phyloP scores from a whole-genome alignment of 1,140 invertebrate genomes.

The Mizuhopecten yessoensis region DNA sequence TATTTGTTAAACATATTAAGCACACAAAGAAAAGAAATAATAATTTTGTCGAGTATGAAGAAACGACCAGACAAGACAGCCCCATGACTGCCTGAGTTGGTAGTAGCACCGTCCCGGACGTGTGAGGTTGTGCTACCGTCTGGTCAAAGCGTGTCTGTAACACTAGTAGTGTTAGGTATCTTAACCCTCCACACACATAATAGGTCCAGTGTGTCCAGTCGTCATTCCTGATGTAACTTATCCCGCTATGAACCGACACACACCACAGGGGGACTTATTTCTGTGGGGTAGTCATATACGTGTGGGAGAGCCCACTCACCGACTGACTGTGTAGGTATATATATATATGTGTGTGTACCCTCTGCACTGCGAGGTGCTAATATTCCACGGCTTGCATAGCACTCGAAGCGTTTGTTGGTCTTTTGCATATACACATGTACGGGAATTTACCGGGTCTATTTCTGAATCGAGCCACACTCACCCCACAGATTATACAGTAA shows the following conservation, averaged over 20 bases:
- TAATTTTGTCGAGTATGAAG: neutral
- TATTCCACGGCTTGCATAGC: conserved; percentile 10
- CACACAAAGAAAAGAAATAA: neutral
- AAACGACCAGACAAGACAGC: neutral
- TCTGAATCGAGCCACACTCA: neutral
- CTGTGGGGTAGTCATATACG: neutral
- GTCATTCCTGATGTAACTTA: neutral
- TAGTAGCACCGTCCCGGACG: neutral
- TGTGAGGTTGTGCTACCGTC: neutral
- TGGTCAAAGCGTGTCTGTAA: neutral
- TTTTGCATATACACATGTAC: conserved; percentile 21
- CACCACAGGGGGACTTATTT: conserved; percentile 11
- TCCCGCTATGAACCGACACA: neutral
- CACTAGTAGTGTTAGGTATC: neutral
- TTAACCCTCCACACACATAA: neutral
- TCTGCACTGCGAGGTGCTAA: neutral
- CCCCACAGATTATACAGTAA: neutral
- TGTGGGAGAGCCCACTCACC: neutral
- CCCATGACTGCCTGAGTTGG: neutral
- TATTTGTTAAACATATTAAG: neutral
- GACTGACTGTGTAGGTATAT: neutral
- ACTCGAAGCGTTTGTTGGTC: neutral
- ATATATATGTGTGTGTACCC: neutral
- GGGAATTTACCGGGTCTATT: conserved; percentile 22
- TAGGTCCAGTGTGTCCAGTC: neutral